Evolutionary conservation across 2,797 vertebrate species (phyloP).

Genomic region (Gila robusta): DNA sequence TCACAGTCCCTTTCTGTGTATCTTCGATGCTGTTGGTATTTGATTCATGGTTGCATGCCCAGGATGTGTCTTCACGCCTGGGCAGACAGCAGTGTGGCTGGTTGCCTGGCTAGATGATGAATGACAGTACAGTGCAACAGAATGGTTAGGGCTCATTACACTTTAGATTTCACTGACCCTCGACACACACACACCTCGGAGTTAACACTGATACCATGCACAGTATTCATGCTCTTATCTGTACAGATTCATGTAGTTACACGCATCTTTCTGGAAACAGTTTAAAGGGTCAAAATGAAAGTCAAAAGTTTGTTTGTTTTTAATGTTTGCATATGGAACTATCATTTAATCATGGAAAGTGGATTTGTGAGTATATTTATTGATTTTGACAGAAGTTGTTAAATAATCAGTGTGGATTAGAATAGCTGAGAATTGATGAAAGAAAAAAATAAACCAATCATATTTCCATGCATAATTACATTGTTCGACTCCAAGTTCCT

Average conservation of each 20-base stretch:
- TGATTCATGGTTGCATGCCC: conserved; percentile 30
- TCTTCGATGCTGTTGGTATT: conserved; percentile 9
- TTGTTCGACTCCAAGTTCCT: neutral
- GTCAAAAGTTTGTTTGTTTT: neutral
- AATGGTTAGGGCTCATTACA: conserved; percentile 49
- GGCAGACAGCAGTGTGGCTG: conserved; percentile 40
- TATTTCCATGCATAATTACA: conserved; percentile 36
- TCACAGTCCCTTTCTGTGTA: conserved; percentile 17
- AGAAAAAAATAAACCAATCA: neutral
- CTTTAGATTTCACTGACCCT: conserved; percentile 33
- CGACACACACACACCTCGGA: neutral
- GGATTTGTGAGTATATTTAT: neutral
- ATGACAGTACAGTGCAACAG: conserved; percentile 46
- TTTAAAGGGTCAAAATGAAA: neutral
- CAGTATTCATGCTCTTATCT: conserved; percentile 12
- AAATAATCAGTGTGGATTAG: conserved; percentile 14
- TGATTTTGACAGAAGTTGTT: neutral
- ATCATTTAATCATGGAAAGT: neutral
- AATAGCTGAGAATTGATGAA: neutral
- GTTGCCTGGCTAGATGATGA: conserved; percentile 46
- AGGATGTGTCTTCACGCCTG: conserved; percentile 46
- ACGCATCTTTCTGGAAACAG: neutral
- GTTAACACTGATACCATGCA: neutral
- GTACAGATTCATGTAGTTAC: conserved; percentile 1
- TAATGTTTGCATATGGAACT: neutral